Base-by-base conservation (phyloP, 2,797 vertebrate genomes). In the Pachyuromys duprasi region DNA sequence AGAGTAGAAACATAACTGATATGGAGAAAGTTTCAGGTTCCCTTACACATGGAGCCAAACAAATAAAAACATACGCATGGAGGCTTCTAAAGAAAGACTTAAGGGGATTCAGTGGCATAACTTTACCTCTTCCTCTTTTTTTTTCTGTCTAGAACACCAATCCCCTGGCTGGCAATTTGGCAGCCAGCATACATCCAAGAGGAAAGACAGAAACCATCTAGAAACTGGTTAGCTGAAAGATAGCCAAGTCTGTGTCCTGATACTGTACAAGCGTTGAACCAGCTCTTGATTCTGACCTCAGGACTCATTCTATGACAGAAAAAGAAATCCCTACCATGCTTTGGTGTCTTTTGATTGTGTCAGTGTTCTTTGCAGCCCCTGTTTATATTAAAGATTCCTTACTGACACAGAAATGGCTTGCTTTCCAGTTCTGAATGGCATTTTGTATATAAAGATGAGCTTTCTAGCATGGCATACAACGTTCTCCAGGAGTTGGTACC, bases 31-130 rank as follows among this genome's bases (percentile, higher is more conserved):
- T 93, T 95, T 75, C 31, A 90, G 57, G 36, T 28, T 90, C 3
- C 17, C 60, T 90, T 84, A 74, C 42, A 90, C 24, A 90, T 70
- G 67, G 57, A 96, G 17, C 31, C 62, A 91, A 55, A 45, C n/a
- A 81, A 28, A 89, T 55, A 75, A 49, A 80, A 94, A 67, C 28
- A 91, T 22, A 89, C 9, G 60, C 20, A 90, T 33, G 74, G 45
- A 36, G 8, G 13, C 5, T 36, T 92, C 33, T 89, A 49, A 45
- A 55, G 62, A 94, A 95, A 63, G 31, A 57, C 80, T 80, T 88
- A 69, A 90, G 65, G 53, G 53, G 65, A 8, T 39, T 57, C 33
- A 70, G 8, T 55, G 45, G 15, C 7, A 74, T 13, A 74, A 42
- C 17, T 62, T 82, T 42, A 17, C 60, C 36, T 88, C 60, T 60